Evolutionary conservation across 2,797 vertebrate genomes (phyloP), one percentile per base, ranked within the genome.

Genomic region (Pristis pectinata): DNA sequence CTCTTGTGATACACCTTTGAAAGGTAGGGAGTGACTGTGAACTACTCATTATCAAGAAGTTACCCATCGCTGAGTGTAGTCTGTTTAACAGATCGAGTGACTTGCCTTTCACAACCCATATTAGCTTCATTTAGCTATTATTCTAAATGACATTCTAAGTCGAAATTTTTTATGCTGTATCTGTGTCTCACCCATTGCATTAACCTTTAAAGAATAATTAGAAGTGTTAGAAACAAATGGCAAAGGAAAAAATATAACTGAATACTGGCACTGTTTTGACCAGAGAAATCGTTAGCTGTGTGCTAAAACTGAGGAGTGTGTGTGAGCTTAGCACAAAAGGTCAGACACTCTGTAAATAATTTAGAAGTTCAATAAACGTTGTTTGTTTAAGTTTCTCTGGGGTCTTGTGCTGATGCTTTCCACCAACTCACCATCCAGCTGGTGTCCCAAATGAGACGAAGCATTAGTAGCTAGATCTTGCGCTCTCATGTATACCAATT

Each of bases 331-430:
- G n/a, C 61, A 67, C 61, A 91, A 91, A 91, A 91, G 87, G 87
- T 91, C 87, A 91, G 61, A 41, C 41, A 27, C 24, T 41, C 87
- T 91, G 59, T 91, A 91, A 91, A 91, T 91, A 91, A 91, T 91
- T 91, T 91, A 91, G 61, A 91, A 91, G 87, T 91, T 91, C 59
- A 41, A 91, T 91, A 91, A 91, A 67, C 91, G 59, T 64, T 91
- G 59, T 91, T 41, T 91, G 59, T 91, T 91, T 91, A 91, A 44
- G 87, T 91, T 91, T 91, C 87, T 91, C 87, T 91, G 59, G 87
- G n/a, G 87, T 91, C 61, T 91, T 64, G 87, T 22, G 17, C 87
- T 91, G 59, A 41, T 91, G 61, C n/a, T 67, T 91, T 80, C 37
- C 64, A 91, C 87, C 61, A 91, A 91, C n/a, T 67, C 87, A 91